Evolutionary conservation across 2,797 vertebrate genomes (phyloP).

Genomic region (Arrhamphus sclerolepis): DNA sequence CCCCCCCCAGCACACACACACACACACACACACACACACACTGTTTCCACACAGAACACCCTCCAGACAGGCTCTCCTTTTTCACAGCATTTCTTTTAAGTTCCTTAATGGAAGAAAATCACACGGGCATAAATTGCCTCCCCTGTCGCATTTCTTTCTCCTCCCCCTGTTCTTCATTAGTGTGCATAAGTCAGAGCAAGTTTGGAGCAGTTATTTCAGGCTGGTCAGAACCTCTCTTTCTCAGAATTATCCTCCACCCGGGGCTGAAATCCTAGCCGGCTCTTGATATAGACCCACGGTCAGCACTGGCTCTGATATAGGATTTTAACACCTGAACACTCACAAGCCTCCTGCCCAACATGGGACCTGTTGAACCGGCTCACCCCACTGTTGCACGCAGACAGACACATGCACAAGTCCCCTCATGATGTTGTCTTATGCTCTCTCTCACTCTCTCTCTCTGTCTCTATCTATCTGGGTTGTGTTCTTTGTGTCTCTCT

Average conservation of each 20-base stretch:
- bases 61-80: constrained; percentile 56
- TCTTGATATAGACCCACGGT: constrained; percentile 79
- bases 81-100: constrained; percentile 65
- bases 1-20: constrained; percentile 50
- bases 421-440: constrained; percentile 38
- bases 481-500: constrained; percentile 37
- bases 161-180: constrained; percentile 68
- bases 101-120: constrained; percentile 53
- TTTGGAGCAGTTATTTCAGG: constrained; percentile 80
- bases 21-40: too few species aligned
- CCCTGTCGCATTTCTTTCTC: constrained; percentile 30
- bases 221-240: constrained; percentile 73
- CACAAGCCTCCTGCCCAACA: constrained; percentile 64
- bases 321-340: constrained; percentile 80
- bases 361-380: constrained; percentile 80
- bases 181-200: constrained; percentile 55
- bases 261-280: constrained; percentile 69
- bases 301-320: constrained; percentile 76
- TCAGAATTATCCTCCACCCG: constrained; percentile 74
- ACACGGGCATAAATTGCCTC: constrained; percentile 57
- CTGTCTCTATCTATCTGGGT: too few species aligned
- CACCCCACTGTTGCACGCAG: constrained; percentile 64
- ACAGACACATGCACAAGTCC: constrained; percentile 37
- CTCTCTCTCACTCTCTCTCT: constrained; percentile 32
- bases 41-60: constrained; percentile 58